Percentiles rank a stretch among this genome's conserved stretches.
phyloP scores from a whole-genome alignment of 2,888 invertebrate genomes.

The Druceiella hillmani region DNA sequence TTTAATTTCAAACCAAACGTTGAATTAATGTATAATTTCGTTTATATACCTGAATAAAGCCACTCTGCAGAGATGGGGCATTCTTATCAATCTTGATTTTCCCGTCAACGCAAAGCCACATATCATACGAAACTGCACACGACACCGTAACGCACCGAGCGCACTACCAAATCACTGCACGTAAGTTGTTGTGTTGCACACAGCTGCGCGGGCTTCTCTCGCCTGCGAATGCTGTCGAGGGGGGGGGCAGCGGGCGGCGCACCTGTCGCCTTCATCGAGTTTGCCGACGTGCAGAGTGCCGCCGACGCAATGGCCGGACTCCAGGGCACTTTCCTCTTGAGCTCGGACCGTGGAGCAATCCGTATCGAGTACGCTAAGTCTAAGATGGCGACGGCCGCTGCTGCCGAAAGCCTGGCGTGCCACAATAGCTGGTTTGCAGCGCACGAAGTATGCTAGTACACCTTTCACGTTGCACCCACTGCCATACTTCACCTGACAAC shows the following conservation, averaged over 20 bases:
- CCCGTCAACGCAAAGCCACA: slow-evolving; percentile 26
- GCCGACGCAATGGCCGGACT: slow-evolving; percentile 88
- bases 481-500: too few species aligned
- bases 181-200: slow-evolving; percentile 47
- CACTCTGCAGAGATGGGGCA: too few species aligned
- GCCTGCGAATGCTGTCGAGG: slow-evolving; percentile 91
- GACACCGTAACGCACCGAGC: slow-evolving; percentile 39
- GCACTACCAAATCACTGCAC: slow-evolving; percentile 36
- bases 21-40: too few species aligned
- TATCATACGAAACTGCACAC: slow-evolving; percentile 29
- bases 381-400: slow-evolving; percentile 88
- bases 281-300: slow-evolving; percentile 88
- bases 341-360: slow-evolving; percentile 95
- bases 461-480: too few species aligned
- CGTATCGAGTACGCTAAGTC: slow-evolving; percentile 98
- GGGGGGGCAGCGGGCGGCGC: slow-evolving; percentile 50
- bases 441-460: slow-evolving; percentile 45
- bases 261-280: slow-evolving; percentile 98
- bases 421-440: slow-evolving; percentile 55
- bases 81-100: too few species aligned
- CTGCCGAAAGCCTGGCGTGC: slow-evolving; percentile 33
- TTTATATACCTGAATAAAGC: too few species aligned
- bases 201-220: slow-evolving; percentile 98
- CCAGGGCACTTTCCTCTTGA: slow-evolving; percentile 93
- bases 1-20: too few species aligned